These are phyloP conservation scores for Cygnus atratus DNA, from an alignment of 2,113 vertebrate genomes.

Conservation along the genomic window DNA sequence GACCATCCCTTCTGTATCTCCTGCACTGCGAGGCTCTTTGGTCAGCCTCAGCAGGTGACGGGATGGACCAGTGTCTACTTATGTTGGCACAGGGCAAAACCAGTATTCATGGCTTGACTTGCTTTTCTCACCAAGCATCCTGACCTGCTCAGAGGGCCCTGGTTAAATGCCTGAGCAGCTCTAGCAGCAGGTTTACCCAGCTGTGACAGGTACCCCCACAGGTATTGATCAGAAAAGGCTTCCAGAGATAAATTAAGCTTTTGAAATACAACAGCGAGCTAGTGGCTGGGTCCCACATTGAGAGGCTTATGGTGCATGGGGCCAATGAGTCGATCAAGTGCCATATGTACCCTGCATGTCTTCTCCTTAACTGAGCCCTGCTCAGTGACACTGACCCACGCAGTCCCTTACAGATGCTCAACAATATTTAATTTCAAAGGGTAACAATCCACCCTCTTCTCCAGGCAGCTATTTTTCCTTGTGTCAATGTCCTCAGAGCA, in stretches of 20 bases:
- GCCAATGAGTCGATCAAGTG: neutral
- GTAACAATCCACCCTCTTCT: neutral
- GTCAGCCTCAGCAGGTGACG: neutral
- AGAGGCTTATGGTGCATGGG: neutral
- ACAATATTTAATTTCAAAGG: slow-evolving; percentile 12
- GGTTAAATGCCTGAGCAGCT: neutral
- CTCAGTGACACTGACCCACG: neutral
- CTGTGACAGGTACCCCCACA: neutral
- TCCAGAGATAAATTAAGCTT: neutral
- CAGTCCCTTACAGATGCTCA: neutral
- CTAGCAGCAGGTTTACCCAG: neutral
- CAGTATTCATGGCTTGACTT: slow-evolving; percentile 12
- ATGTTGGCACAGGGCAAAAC: neutral
- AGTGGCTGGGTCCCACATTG: neutral
- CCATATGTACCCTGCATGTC: neutral
- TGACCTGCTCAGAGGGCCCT: neutral
- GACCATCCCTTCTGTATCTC: neutral
- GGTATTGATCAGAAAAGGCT: neutral
- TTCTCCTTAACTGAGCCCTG: neutral
- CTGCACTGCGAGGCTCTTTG: neutral
- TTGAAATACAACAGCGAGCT: neutral
- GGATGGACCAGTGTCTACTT: neutral
- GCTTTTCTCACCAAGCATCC: neutral
- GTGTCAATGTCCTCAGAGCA: neutral
- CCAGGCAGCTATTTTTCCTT: slow-evolving; percentile 10